Base-by-base conservation (phyloP, 2,888 invertebrate genomes). In the Cabera pusaria region DNA sequence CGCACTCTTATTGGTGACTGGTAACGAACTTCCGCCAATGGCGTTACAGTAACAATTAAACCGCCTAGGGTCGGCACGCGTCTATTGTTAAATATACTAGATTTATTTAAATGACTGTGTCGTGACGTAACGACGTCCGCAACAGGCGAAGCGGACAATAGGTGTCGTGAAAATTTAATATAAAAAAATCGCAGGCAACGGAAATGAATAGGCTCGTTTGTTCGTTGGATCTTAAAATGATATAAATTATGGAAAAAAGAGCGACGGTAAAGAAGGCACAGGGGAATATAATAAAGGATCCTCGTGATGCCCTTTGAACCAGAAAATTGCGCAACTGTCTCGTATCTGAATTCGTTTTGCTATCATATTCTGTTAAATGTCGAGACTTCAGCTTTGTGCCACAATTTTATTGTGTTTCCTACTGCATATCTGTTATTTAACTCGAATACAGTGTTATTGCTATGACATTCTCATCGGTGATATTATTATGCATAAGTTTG, bases 21-120 rank as follows among this genome's bases (percentile, higher is more conserved):
- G 62, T 74, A 70, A 77, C 62, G 70, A 77, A 72, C 67, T 60
- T 72, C 77, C 77, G 65, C 69, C 77, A 71, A 76, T 77, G 64
- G 62, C 52, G 56, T 53, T 57, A 60, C 50, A 52, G 57, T 52
- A 57, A 75, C 72, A 74, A 76, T 76, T 67, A 69, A 72, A 64
- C 43, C 47, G 58, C 61, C 61, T 52, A 74, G 64, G 77, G 74
- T 52, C 72, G 63, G 61, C 65, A 37, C 59, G 46, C 24, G 40
- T 40, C 45, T 52, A 68, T 73, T 72, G 70, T 72, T 55, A 43
- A 50, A 56, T 55, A 55, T 59, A 52, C 54, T 50, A 49, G 54
- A 59, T 59, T 62, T 60, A 64, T 62, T 59, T 46, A 58, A 66
- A 63, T 59, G 59, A 54, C 59, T 33, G 18, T 43, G 50, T 52